Base-by-base conservation (phyloP, 2,113 vertebrate genomes). In the Heliornis fulica region DNA sequence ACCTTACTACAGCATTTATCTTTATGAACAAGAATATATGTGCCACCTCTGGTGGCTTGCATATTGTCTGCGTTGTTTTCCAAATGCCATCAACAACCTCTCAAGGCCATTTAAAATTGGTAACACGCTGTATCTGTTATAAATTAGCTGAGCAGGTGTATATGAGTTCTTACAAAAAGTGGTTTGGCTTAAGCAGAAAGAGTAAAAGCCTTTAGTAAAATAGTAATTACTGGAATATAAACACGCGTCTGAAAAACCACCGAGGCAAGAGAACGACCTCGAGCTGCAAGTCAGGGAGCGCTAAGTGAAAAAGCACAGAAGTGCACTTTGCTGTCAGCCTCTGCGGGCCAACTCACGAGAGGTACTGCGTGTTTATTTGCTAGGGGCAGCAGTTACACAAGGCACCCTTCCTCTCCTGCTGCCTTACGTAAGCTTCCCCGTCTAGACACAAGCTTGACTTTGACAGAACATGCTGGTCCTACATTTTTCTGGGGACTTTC, bases 381-480 rank as follows among this genome's bases (percentile, higher is more conserved):
- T 84, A 75, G 83, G 93, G 85, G 93, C 51, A 29, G 92, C 93
- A 92, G 83, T 96, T 96, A 96, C 92, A 96, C 93, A 95, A 95
- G 90, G 83, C 83, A 87, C 68, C 65, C 90, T 93, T 96, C 94
- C 93, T 94, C 90, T 95, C 90, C 66, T 57, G 72, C 81, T 94
- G 93, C 93, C 87, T 96, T 96, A 96, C 29, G 16, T 90, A 96
- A 95, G 90, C 69, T 65, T 82, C 91, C 77, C 77, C 7, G 83
- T 95, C 92, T 96, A 96, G 95, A 96, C 95, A 89, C 88, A 83
- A 86, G 83, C 92, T 92, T 59, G 79, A 94, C 90, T 95, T 86
- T 92, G 92, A 96, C 45, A 6, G 93, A 95, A 94, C 90, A 92
- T 82, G 92, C 93, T 69, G 88, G 93, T 95, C 88, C 88, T 90